Conservation (phyloP, 2,888 invertebrate genomes). For the Chloroclysta siterata region DNA sequence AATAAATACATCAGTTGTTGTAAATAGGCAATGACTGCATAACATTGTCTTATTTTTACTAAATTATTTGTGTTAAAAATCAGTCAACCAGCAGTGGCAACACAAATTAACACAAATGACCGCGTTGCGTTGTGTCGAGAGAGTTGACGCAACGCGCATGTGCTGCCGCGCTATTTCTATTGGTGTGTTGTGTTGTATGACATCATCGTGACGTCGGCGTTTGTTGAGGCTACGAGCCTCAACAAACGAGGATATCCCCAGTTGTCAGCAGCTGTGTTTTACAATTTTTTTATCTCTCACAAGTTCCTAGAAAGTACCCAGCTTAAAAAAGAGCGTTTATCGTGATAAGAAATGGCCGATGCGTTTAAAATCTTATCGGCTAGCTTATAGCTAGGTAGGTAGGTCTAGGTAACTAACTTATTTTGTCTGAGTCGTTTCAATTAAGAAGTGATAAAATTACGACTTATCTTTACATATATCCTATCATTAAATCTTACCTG, state of each 20-base stretch:
- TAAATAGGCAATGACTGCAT: no score
- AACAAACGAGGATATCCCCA: conserved; percentile 80
- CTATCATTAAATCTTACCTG: no score
- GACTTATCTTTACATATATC: no score
- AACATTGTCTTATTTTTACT: no score
- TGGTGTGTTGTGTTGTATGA: conserved; percentile 80
- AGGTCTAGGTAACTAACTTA: no score
- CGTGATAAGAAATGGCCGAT: conserved; percentile 3
- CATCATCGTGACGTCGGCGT: conserved; percentile 80
- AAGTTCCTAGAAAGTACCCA: conserved; percentile 27
- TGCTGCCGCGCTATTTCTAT: conserved; percentile 74
- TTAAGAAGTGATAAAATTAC: no score
- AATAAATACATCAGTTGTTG: no score
- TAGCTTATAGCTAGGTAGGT: background rate
- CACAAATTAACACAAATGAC: conserved; percentile 37
- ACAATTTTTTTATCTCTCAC: conserved; percentile 34
- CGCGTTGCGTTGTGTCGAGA: conserved; percentile 59
- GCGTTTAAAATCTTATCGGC: background rate
- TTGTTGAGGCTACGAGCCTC: conserved; percentile 50
- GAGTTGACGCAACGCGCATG: conserved; percentile 80
- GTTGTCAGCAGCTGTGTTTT: conserved; percentile 45
- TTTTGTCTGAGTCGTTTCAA: no score
- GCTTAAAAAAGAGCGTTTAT: conserved; percentile 14
- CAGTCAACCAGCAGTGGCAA: conserved; percentile 43
- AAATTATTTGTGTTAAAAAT: conserved; percentile 43